phyloP scores from a whole-genome alignment of 1,140 invertebrate species.

The Hydropsyche tenuis region DNA sequence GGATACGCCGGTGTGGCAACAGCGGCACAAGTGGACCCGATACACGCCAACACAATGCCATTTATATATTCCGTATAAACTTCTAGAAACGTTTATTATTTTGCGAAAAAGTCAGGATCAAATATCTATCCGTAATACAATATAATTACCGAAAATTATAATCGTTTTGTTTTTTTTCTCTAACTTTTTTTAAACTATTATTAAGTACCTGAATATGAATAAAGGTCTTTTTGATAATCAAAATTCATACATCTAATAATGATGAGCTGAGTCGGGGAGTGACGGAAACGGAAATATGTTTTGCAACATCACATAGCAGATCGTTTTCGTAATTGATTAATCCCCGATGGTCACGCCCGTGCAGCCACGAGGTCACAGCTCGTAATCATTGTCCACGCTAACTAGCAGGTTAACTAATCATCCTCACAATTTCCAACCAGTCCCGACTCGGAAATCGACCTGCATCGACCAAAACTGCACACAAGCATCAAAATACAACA shows the following conservation, averaged over 20 bases:
- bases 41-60: background rate
- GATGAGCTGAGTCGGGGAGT: too few species aligned
- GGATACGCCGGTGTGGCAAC: slow-evolving; percentile 35
- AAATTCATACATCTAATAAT: too few species aligned
- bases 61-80: too few species aligned
- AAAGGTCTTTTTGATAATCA: too few species aligned
- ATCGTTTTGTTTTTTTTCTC: too few species aligned
- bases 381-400: background rate
- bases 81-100: background rate
- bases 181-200: too few species aligned
- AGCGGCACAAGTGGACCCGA: slow-evolving; percentile 34
- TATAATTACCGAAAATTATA: too few species aligned
- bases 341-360: slow-evolving; percentile 30
- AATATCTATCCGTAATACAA: background rate
- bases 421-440: background rate
- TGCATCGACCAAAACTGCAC: too few species aligned
- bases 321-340: slow-evolving; percentile 26
- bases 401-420: background rate
- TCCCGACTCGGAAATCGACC: too few species aligned
- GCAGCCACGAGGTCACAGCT: slow-evolving; percentile 22
- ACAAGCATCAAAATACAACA: too few species aligned
- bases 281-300: slow-evolving; percentile 29
- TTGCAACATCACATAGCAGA: too few species aligned
- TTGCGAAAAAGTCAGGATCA: background rate
- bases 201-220: too few species aligned